Conservation (phyloP, 2,113 vertebrate species). For the Pollachius pollachius region DNA sequence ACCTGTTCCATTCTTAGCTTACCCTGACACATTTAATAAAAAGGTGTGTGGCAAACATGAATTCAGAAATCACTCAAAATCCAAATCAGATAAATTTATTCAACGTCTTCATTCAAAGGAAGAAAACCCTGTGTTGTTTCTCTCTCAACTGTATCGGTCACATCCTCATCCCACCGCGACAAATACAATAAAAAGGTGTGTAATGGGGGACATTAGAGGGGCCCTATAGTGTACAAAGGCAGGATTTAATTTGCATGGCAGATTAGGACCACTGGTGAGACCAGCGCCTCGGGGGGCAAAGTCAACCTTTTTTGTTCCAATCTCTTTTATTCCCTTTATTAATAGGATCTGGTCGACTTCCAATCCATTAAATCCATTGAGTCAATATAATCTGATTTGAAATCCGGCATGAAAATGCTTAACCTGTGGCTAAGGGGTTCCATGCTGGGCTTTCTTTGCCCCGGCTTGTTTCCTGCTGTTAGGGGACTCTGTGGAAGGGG, state of each 20-base stretch:
- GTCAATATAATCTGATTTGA: slow-evolving; percentile 93
- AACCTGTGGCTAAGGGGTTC: slow-evolving; percentile 69
- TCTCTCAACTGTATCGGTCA: no score
- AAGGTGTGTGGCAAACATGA: no score
- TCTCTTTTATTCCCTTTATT: slow-evolving; percentile 80
- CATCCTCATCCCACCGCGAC: no score
- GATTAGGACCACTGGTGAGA: slow-evolving; percentile 93
- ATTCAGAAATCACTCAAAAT: neutral
- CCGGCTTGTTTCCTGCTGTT: no score
- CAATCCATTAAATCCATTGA: slow-evolving; percentile 98
- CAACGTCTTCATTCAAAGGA: slow-evolving; percentile 3
- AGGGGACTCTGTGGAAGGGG: slow-evolving; percentile 10
- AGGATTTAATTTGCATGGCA: slow-evolving; percentile 99
- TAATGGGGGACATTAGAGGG: slow-evolving; percentile 96
- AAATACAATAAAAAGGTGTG: slow-evolving; percentile 83
- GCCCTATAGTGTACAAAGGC: slow-evolving; percentile 83
- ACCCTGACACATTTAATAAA: no score
- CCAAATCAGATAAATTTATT: slow-evolving; percentile 46
- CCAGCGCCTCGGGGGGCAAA: slow-evolving; percentile 85
- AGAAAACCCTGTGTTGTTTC: slow-evolving; percentile 4
- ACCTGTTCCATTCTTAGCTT: no score
- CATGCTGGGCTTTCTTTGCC: slow-evolving; percentile 41
- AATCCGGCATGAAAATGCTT: slow-evolving; percentile 89
- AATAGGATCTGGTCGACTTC: slow-evolving; percentile 93
- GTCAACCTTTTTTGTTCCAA: slow-evolving; percentile 54